A percentile compares a stretch with the other conserved stretches of the same genome.
Evolutionary conservation across 2,797 vertebrate genomes (phyloP).

Genomic region (Tenualosa ilisha): DNA sequence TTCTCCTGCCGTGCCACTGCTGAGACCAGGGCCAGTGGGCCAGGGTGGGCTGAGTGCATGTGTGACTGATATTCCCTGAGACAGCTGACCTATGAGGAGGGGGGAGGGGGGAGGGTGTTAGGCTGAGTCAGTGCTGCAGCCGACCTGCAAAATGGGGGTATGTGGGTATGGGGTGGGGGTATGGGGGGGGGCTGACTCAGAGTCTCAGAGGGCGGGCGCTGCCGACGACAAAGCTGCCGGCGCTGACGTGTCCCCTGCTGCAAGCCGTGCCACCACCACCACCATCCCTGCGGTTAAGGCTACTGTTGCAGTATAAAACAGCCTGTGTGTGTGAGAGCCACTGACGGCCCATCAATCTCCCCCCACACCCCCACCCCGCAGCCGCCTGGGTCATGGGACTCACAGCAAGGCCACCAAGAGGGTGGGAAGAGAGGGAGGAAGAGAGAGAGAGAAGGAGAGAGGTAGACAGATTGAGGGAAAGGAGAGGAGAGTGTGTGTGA

Average conservation of each 20-base stretch:
- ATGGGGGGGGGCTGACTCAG: not conserved
- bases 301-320: not conserved
- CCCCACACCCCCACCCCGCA: not conserved
- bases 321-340: not conserved
- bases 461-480: not conserved
- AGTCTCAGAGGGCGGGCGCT: not conserved
- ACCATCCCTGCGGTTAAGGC: not conserved
- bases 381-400: not conserved
- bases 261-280: not conserved
- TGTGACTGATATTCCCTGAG: slow-evolving; percentile 74
- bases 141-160: slow-evolving; percentile 61
- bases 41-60: slow-evolving; percentile 41
- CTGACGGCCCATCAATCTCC: slow-evolving; percentile 18
- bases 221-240: not conserved
- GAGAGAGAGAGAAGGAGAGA: not conserved
- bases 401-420: slow-evolving; percentile 21
- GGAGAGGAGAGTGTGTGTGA: not conserved
- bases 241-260: slow-evolving; percentile 28
- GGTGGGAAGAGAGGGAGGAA: not conserved
- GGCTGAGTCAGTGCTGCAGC: slow-evolving; percentile 73
- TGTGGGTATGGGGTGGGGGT: not conserved
- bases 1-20: slow-evolving; percentile 27
- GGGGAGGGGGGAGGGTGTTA: no score
- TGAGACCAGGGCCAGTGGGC: not conserved
- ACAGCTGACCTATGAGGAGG: slow-evolving; percentile 79